Conservation (phyloP, 2,113 vertebrate genomes). For the Hymenochirus boettgeri region DNA sequence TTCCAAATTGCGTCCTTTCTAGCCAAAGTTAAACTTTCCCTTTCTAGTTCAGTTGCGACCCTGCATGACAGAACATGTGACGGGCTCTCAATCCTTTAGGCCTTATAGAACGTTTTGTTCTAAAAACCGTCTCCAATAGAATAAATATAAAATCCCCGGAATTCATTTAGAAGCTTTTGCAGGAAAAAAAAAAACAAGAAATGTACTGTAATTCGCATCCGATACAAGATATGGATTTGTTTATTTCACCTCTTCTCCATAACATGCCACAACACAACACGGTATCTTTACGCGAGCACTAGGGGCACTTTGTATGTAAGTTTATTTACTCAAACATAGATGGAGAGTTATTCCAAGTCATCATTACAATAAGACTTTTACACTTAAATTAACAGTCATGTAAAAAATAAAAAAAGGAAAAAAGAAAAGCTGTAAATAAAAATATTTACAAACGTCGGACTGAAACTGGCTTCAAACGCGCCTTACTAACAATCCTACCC, state of each 20-base stretch:
- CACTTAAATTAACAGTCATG: constrained; percentile 30
- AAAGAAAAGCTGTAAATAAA: constrained; percentile 8
- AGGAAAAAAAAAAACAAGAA: neutral
- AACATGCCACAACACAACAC: constrained; percentile 8
- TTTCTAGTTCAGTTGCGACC: too few species aligned
- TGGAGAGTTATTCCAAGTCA: neutral
- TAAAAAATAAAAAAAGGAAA: neutral
- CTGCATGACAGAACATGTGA: too few species aligned
- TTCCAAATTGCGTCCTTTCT: too few species aligned
- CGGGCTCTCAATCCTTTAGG: too few species aligned
- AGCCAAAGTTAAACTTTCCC: too few species aligned
- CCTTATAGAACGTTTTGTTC: too few species aligned
- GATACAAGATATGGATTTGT: neutral
- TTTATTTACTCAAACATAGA: neutral
- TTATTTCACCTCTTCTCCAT: constrained; percentile 14
- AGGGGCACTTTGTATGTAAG: neutral
- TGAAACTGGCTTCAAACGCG: neutral
- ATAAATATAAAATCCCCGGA: too few species aligned
- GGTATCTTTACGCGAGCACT: constrained; percentile 8
- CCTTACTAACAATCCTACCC: constrained; percentile 10
- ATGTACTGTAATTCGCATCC: neutral
- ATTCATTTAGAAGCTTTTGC: too few species aligned
- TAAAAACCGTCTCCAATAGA: too few species aligned
- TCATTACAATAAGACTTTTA: constrained; percentile 6
- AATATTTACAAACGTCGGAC: constrained; percentile 24